Conservation (phyloP, 2,797 vertebrate species). For the Paratrypauchen microcephalus region DNA sequence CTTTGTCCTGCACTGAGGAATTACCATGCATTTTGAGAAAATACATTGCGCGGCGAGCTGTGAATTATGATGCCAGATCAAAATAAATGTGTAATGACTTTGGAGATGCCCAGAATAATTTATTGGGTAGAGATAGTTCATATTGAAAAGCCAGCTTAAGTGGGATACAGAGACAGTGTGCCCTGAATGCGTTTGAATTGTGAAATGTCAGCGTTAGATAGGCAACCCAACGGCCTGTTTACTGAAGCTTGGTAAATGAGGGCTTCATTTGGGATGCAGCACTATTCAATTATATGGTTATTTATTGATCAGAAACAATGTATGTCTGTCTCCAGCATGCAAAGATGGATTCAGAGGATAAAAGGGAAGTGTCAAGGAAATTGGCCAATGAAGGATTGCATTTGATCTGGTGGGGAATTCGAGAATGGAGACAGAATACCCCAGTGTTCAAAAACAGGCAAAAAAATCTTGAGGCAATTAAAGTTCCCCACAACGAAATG, state of each 20-base stretch:
- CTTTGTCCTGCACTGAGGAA: slow-evolving; percentile 95
- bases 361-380: slow-evolving; percentile 76
- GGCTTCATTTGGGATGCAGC: slow-evolving; percentile 79
- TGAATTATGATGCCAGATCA: slow-evolving; percentile 98
- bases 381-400: slow-evolving; percentile 76
- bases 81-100: slow-evolving; percentile 91
- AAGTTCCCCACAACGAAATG: slow-evolving; percentile 62
- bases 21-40: slow-evolving; percentile 98
- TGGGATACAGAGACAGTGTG: slow-evolving; percentile 62
- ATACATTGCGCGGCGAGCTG: slow-evolving; percentile 91
- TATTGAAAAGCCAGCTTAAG: slow-evolving; percentile 71
- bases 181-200: slow-evolving; percentile 70
- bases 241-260: slow-evolving; percentile 80
- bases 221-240: slow-evolving; percentile 75
- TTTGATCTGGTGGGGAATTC: slow-evolving; percentile 76
- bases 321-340: slow-evolving; percentile 71
- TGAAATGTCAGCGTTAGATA: slow-evolving; percentile 79
- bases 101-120: slow-evolving; percentile 89
- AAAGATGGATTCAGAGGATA: slow-evolving; percentile 74
- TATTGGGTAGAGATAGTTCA: slow-evolving; percentile 81
- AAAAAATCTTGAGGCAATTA: slow-evolving; percentile 67
- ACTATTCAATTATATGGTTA: slow-evolving; percentile 79
- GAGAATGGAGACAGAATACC: slow-evolving; percentile 70
- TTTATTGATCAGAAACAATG: slow-evolving; percentile 81
- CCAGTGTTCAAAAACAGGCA: slow-evolving; percentile 63